These are phyloP conservation scores for Entomobrya proxima DNA, from an alignment of 2,888 invertebrate genomes.

Conservation along the genomic window DNA sequence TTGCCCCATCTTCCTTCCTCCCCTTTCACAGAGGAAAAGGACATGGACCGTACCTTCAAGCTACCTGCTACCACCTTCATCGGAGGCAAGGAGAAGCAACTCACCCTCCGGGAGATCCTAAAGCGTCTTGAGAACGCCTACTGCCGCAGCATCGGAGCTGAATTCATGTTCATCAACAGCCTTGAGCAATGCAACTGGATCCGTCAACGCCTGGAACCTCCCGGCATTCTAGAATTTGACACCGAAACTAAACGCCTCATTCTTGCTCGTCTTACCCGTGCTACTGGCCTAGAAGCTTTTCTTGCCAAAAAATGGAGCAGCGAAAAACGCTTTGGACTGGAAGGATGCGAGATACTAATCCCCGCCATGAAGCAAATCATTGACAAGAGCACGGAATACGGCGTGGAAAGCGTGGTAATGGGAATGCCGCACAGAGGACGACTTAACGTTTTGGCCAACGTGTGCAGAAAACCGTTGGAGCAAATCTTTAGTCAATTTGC, in stretches of 20 bases:
- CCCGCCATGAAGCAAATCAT: slow-evolving; percentile 99
- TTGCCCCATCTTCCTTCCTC: background rate
- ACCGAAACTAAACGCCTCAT: slow-evolving; percentile 94
- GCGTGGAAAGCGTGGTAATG: slow-evolving; percentile 98
- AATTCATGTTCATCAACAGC: slow-evolving; percentile 99
- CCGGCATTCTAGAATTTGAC: slow-evolving; percentile 89
- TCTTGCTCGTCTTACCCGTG: slow-evolving; percentile 94
- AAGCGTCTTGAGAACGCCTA: slow-evolving; percentile 94
- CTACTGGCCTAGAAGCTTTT: slow-evolving; percentile 96
- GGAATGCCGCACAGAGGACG: slow-evolving; percentile 92
- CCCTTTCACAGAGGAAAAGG: slow-evolving; percentile 87
- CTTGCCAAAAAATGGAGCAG: slow-evolving; percentile 99
- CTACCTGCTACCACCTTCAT: slow-evolving; percentile 98
- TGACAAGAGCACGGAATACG: slow-evolving; percentile 94
- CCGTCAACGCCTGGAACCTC: slow-evolving; percentile 95
- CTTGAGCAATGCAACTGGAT: slow-evolving; percentile 99
- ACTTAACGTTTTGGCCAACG: slow-evolving; percentile 92
- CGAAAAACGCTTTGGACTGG: slow-evolving; percentile 97
- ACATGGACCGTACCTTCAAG: slow-evolving; percentile 97
- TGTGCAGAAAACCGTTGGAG: slow-evolving; percentile 92
- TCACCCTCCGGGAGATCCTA: slow-evolving; percentile 95
- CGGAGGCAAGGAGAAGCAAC: slow-evolving; percentile 90
- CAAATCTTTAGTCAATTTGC: slow-evolving; percentile 95
- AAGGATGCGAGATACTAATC: slow-evolving; percentile 99
- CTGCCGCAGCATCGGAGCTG: slow-evolving; percentile 97